Evolutionary conservation across 1,140 invertebrate genomes (phyloP).

Genomic region (Diachasma alloeum): DNA sequence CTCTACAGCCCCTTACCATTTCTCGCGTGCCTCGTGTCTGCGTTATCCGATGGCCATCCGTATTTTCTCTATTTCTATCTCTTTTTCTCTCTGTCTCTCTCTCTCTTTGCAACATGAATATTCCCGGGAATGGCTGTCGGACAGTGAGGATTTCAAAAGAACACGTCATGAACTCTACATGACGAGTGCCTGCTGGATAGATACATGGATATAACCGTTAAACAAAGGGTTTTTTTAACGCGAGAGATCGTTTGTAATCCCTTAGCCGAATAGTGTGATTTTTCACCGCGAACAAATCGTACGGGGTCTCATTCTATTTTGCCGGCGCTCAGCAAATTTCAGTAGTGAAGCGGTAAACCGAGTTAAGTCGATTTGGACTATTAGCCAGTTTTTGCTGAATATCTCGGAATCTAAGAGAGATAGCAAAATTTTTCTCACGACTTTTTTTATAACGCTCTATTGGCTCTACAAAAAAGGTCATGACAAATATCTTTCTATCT

Average conservation of each 20-base stretch:
- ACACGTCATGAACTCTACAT: not conserved
- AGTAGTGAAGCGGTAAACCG: too few relatives aligned
- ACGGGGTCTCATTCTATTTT: too few relatives aligned
- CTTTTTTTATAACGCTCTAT: too few relatives aligned
- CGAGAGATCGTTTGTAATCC: not conserved
- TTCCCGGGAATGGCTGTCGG: not conserved
- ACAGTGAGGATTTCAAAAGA: not conserved
- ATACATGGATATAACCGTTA: not conserved
- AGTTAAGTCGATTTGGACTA: too few relatives aligned
- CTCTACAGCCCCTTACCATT: constrained; percentile 25
- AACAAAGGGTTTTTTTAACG: not conserved
- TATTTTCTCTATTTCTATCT: not conserved
- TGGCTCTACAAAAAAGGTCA: too few relatives aligned
- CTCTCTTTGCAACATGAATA: not conserved
- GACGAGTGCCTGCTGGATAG: not conserved
- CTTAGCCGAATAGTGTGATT: not conserved
- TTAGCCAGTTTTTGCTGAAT: too few relatives aligned
- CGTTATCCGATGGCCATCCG: constrained; percentile 22
- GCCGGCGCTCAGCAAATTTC: too few relatives aligned
- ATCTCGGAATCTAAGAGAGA: too few relatives aligned
- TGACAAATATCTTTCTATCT: too few relatives aligned
- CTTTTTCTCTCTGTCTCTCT: not conserved
- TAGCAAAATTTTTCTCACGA: too few relatives aligned
- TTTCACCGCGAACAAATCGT: not conserved
- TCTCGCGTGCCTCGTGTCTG: constrained; percentile 1